Evolutionary conservation across 2,888 invertebrate genomes (phyloP).

Genomic region (Agrotis puta): DNA sequence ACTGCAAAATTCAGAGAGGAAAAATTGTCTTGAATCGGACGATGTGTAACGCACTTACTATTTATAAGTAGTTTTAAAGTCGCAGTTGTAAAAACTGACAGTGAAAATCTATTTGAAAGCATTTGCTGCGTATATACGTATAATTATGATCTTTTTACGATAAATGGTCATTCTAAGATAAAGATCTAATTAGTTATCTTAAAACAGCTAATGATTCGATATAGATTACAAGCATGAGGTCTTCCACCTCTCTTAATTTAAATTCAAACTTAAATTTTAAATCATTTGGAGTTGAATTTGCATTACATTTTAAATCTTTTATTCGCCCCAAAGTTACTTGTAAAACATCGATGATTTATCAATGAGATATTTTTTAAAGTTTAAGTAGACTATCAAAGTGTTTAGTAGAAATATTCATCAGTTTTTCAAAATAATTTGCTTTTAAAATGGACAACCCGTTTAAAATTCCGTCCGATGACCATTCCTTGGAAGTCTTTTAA

Average conservation of each 20-base stretch:
- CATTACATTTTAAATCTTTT: conserved; percentile 34
- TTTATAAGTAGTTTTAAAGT: background rate
- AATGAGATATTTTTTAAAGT: conserved; percentile 23
- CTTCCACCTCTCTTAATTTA: conserved; percentile 32
- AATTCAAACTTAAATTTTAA: conserved; percentile 36
- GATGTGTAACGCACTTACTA: conserved; percentile 8
- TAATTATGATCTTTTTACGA: background rate
- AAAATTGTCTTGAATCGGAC: conserved; percentile 2
- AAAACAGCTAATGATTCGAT: conserved; percentile 38
- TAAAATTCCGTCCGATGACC: background rate
- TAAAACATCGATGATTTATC: conserved; percentile 35
- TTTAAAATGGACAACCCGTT: conserved; percentile 3
- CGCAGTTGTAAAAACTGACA: background rate
- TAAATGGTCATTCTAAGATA: background rate
- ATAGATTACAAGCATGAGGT: conserved; percentile 24
- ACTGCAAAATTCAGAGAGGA: background rate
- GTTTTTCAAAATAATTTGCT: background rate
- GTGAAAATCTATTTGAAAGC: conserved; percentile 6
- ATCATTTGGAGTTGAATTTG: conserved; percentile 36
- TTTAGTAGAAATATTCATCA: background rate
- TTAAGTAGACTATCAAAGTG: background rate
- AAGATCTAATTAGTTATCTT: conserved; percentile 5
- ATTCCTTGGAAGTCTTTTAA: conserved; percentile 3
- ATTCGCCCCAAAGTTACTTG: conserved; percentile 28
- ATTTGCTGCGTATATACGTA: conserved; percentile 2